Conservation (phyloP, 2,888 invertebrate genomes). For the Oligia strigilis region DNA sequence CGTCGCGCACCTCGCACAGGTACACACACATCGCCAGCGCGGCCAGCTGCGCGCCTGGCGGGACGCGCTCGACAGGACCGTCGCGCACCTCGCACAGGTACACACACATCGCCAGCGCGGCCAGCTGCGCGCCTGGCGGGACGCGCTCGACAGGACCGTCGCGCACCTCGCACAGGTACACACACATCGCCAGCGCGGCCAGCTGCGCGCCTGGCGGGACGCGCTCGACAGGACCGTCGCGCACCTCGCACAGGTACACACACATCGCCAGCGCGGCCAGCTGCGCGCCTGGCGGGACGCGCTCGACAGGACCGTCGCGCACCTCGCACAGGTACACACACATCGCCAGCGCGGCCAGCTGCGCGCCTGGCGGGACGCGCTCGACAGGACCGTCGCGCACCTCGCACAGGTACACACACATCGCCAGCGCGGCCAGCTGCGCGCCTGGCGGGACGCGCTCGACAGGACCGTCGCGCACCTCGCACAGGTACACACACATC, state of each 20-base stretch:
- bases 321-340: constrained; percentile 95
- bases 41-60: constrained; percentile 96
- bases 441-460: constrained; percentile 95
- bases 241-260: constrained; percentile 95
- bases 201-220: constrained; percentile 95
- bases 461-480: constrained; percentile 93
- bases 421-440: constrained; percentile 95
- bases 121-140: constrained; percentile 96
- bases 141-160: constrained; percentile 93
- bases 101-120: constrained; percentile 95
- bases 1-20: constrained; percentile 93
- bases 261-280: constrained; percentile 95
- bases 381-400: constrained; percentile 93
- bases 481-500: constrained; percentile 95
- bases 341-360: constrained; percentile 95
- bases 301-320: constrained; percentile 92
- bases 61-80: constrained; percentile 93
- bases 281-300: constrained; percentile 95
- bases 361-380: constrained; percentile 95
- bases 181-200: constrained; percentile 94
- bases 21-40: constrained; percentile 95
- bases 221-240: constrained; percentile 93
- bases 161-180: constrained; percentile 95
- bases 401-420: constrained; percentile 95
- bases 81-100: constrained; percentile 94